Conservation (phyloP, 2,888 invertebrate genomes). For the Orchestes rusci region DNA sequence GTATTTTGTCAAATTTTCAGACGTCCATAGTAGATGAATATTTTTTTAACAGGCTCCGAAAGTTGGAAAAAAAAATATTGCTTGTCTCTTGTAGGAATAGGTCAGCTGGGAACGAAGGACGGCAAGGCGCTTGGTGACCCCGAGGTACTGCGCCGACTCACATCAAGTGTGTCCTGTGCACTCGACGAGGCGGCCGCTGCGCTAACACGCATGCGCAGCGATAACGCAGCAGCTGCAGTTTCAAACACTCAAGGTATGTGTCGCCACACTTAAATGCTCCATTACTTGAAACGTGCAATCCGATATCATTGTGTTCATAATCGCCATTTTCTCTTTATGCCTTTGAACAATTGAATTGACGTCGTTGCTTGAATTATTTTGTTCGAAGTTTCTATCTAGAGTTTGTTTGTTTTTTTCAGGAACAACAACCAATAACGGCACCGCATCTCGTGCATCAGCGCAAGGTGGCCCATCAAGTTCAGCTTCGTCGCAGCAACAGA, state of each 20-base stretch:
- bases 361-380: no score
- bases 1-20: no score
- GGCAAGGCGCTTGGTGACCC: constrained; percentile 82
- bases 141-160: constrained; percentile 78
- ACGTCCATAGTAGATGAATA: no score
- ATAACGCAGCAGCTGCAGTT: constrained; percentile 52
- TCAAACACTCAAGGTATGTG: constrained; percentile 15
- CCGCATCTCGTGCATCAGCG: constrained; percentile 14
- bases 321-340: no score
- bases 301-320: no score
- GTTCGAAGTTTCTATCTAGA: no score
- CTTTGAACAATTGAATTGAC: no score
- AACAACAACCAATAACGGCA: constrained; percentile 8
- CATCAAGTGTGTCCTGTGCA: constrained; percentile 79
- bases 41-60: no score
- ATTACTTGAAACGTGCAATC: no score
- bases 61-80: no score
- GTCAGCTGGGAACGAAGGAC: constrained; percentile 69
- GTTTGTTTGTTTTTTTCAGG: constrained; percentile 11
- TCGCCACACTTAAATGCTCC: no score
- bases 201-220: constrained; percentile 90
- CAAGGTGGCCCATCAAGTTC: constrained; percentile 15
- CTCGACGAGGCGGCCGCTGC: constrained; percentile 96
- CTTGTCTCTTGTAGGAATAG: constrained; percentile 68
- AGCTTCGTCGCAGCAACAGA: constrained; percentile 16